These are phyloP conservation scores for Lepidochrysops patricia DNA, from an alignment of 2,888 invertebrate genomes.

Conservation along the genomic window DNA sequence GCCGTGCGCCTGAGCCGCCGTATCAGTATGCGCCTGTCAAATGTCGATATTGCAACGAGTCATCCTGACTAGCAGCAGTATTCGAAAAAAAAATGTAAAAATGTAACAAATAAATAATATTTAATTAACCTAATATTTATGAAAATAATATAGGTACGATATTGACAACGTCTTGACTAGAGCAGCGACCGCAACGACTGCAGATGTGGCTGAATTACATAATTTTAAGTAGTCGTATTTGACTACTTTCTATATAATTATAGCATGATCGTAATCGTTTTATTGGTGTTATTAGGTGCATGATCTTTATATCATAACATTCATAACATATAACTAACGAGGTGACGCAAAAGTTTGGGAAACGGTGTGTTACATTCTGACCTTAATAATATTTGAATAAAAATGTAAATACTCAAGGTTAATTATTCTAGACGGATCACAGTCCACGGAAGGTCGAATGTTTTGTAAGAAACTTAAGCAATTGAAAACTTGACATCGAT, in stretches of 20 bases:
- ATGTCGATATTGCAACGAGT: not conserved
- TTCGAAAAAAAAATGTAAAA: not conserved
- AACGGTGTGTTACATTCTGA: not conserved
- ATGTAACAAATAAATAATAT: no score
- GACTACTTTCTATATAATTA: no score
- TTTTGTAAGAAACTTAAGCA: not conserved
- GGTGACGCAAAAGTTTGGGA: not conserved
- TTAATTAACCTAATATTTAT: no score
- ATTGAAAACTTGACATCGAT: not conserved
- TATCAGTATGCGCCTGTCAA: not conserved
- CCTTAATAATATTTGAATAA: constrained; percentile 7
- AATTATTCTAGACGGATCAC: not conserved
- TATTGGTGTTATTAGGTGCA: no score
- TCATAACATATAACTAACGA: no score
- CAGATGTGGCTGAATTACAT: no score
- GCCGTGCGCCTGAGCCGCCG: no score
- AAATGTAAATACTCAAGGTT: constrained; percentile 6
- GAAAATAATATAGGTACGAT: no score
- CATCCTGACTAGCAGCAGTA: not conserved
- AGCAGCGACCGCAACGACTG: no score
- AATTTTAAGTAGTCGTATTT: no score
- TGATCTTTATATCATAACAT: not conserved
- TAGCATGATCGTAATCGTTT: not conserved
- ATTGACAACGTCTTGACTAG: no score
- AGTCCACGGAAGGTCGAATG: not conserved